Evolutionary conservation across 2,113 vertebrate genomes (phyloP).

Genomic region (Geothlypis trichas): DNA sequence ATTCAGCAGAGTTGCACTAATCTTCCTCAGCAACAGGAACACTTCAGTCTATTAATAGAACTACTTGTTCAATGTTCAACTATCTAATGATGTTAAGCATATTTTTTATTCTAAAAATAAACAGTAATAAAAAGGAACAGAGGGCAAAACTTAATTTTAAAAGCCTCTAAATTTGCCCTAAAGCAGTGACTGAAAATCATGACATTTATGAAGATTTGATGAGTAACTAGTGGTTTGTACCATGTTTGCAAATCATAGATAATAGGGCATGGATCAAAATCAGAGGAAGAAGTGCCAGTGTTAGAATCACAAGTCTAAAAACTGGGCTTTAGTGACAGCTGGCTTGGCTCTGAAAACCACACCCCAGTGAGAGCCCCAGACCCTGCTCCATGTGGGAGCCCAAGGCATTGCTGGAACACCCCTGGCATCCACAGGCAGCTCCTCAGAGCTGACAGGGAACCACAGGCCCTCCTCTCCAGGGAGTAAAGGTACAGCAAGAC

Average conservation of each 20-base stretch:
- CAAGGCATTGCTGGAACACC: neutral
- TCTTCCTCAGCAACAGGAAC: constrained; percentile 30
- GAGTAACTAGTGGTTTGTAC: neutral
- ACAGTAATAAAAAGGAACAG: neutral
- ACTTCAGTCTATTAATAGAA: constrained; percentile 8
- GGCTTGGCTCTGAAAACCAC: neutral
- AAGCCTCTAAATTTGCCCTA: neutral
- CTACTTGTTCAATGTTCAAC: neutral
- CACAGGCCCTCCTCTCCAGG: accelerated
- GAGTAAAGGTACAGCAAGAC: neutral
- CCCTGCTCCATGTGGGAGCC: neutral
- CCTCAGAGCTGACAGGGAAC: neutral
- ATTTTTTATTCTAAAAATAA: neutral
- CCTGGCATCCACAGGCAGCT: neutral
- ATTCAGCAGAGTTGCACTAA: constrained; percentile 13
- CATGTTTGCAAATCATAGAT: neutral
- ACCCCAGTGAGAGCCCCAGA: neutral
- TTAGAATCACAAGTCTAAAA: neutral
- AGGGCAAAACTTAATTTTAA: neutral
- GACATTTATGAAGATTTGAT: neutral
- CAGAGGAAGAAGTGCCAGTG: neutral
- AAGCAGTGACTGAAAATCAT: neutral
- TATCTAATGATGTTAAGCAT: neutral
- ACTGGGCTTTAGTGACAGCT: neutral
- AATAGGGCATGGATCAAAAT: neutral